Conservation (phyloP, 2,888 invertebrate genomes). For the Cerastoderma edule region DNA sequence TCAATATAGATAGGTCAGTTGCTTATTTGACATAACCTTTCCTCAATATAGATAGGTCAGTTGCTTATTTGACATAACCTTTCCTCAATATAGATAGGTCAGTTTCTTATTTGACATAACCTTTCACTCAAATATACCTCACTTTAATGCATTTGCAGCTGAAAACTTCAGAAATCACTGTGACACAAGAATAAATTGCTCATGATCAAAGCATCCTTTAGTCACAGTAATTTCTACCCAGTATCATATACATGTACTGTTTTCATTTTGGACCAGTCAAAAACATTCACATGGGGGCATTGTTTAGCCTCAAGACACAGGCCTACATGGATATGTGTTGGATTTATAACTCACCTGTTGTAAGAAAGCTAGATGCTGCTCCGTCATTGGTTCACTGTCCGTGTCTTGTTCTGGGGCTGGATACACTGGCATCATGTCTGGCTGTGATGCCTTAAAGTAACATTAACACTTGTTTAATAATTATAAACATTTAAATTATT, state of each 20-base stretch:
- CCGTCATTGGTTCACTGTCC: slow-evolving; percentile 54
- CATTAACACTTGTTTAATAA: not conserved
- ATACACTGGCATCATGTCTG: slow-evolving; percentile 30
- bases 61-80: no score
- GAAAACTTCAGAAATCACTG: not conserved
- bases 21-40: no score
- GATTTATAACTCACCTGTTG: slow-evolving; percentile 54
- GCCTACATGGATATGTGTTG: not conserved
- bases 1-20: no score
- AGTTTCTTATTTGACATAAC: no score
- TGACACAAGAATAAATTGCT: slow-evolving; percentile 1
- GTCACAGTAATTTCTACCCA: not conserved
- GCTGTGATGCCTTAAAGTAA: slow-evolving; percentile 39
- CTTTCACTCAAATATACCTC: not conserved
- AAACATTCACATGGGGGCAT: no score
- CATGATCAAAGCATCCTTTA: slow-evolving; percentile 1
- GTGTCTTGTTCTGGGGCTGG: slow-evolving; percentile 1
- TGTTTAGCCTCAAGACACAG: no score
- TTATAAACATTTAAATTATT: no score
- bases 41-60: no score
- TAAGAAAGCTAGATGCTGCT: slow-evolving; percentile 59
- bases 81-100: no score
- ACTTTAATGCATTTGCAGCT: not conserved
- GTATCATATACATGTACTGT: no score
- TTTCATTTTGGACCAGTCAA: no score